Percentiles rank a stretch among this genome's conserved stretches.
phyloP scores from a whole-genome alignment of 2,113 vertebrate genomes.

The Hypanus sabinus region DNA sequence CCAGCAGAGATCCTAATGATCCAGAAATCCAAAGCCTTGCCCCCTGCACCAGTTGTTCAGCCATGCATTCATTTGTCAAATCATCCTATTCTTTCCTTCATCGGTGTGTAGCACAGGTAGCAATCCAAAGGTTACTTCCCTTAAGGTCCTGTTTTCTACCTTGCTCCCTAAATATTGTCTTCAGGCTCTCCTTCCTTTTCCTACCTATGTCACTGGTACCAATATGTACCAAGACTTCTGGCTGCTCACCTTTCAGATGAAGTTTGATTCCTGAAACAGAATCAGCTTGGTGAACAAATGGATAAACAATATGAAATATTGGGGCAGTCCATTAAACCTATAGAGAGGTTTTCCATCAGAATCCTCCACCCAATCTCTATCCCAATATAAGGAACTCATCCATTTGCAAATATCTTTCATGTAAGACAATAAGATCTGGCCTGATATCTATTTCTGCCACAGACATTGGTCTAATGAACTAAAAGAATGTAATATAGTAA shows the following conservation, averaged over 20 bases:
- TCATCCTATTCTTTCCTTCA: too few species aligned
- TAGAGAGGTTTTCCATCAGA: background rate
- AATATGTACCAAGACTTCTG: too few species aligned
- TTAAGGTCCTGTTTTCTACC: too few species aligned
- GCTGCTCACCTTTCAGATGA: background rate
- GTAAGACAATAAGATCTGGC: background rate
- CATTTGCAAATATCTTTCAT: background rate
- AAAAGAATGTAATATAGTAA: background rate
- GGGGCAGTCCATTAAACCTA: background rate
- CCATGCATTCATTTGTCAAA: too few species aligned
- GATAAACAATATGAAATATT: background rate
- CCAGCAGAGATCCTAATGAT: too few species aligned
- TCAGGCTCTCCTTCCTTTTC: too few species aligned
- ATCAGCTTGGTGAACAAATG: background rate
- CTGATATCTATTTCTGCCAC: background rate
- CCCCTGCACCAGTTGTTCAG: too few species aligned
- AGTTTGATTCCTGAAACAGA: background rate
- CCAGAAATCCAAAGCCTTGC: too few species aligned
- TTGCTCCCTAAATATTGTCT: too few species aligned
- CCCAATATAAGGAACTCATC: background rate
- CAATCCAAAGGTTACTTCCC: too few species aligned
- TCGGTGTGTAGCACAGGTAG: too few species aligned
- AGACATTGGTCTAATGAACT: background rate
- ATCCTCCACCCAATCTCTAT: background rate
- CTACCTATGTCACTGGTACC: too few species aligned